Conservation (phyloP, 2,888 invertebrate genomes). For the Beris morrisii region DNA sequence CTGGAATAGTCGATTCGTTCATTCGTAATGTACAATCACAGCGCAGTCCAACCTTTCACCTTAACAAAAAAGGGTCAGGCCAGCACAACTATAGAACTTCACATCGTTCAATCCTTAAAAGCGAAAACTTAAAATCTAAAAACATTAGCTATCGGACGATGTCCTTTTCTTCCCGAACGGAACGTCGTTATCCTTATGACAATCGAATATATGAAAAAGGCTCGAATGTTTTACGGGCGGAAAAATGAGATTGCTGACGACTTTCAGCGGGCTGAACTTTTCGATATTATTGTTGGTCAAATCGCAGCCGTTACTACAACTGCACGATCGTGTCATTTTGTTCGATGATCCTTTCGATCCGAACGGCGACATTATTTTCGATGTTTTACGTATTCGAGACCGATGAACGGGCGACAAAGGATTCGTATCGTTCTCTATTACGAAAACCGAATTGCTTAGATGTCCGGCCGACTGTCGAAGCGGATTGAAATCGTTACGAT, state of each 20-base stretch:
- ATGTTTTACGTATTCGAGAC: conserved; percentile 31
- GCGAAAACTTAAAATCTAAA: not conserved
- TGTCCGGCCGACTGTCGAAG: conserved; percentile 24
- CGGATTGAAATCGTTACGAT: not conserved
- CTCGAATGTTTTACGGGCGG: conserved; percentile 53
- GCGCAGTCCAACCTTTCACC: no score
- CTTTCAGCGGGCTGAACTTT: conserved; percentile 56
- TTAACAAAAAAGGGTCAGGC: no score
- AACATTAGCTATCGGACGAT: conserved; percentile 27
- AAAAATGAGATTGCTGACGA: conserved; percentile 56
- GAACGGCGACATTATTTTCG: conserved; percentile 39
- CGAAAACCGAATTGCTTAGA: conserved; percentile 43
- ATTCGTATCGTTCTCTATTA: conserved; percentile 48
- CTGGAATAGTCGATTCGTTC: not conserved
- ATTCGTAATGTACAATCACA: conserved; percentile 5
- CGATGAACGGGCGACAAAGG: conserved; percentile 38
- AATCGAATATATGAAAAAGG: conserved; percentile 51
- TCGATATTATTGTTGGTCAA: conserved; percentile 44
- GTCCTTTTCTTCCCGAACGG: conserved; percentile 21
- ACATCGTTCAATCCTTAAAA: not conserved
- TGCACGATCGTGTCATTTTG: conserved; percentile 41
- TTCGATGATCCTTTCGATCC: conserved; percentile 33
- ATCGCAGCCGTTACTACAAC: conserved; percentile 40
- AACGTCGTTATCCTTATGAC: conserved; percentile 8
- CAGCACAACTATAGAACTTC: no score